Base-by-base conservation (phyloP, 2,113 vertebrate species). In the Pomatostomus ruficeps region DNA sequence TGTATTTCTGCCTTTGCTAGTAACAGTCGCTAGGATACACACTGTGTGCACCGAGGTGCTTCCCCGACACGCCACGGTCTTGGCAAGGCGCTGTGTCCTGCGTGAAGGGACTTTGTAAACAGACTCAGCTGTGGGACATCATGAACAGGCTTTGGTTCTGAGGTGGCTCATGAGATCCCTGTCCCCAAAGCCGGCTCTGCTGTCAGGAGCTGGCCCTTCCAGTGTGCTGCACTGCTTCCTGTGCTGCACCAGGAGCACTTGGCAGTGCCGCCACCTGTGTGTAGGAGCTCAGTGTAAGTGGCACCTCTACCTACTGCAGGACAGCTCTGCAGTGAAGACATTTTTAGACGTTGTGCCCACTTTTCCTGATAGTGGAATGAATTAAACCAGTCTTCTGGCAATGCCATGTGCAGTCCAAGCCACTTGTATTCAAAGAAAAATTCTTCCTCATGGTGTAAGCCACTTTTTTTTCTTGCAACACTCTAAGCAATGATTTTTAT, bases 11-110 rank as follows among this genome's bases (percentile, higher is more conserved):
- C 48, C 61, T 48, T 10, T 5, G 43, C 43, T 63, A 2, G 40
- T 5, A 43, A 45, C 72, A 48, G 74, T 49, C 4, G 3, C 58
- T 61, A 33, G 42, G 91, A 48, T 38, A 65, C 52, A 4, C 22
- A 0, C 14, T 6, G 19, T 33, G 33, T 52, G 22, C 31, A 4
- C 1, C 31, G 42, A 36, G 46, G 46, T 9, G 52, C 66, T 75
- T 55, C 45, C 57, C 58, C 9, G 11, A 3, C 2, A 3, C 8
- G 2, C 36, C 1, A 0, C 0, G 22, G 4, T 2, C 3, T 6
- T 21, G 70, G 52, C 29, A 6, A 9, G 40, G 45, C 29, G 26
- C 38, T 8, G 17, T 4, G 31, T 42, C 72, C 31, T 2, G 25
- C 4, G 38, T 6, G n/a, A 38, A 36, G 15, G 40, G 73, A 5